Conservation (phyloP, 2,797 vertebrate species). For the Clamator glandarius region DNA sequence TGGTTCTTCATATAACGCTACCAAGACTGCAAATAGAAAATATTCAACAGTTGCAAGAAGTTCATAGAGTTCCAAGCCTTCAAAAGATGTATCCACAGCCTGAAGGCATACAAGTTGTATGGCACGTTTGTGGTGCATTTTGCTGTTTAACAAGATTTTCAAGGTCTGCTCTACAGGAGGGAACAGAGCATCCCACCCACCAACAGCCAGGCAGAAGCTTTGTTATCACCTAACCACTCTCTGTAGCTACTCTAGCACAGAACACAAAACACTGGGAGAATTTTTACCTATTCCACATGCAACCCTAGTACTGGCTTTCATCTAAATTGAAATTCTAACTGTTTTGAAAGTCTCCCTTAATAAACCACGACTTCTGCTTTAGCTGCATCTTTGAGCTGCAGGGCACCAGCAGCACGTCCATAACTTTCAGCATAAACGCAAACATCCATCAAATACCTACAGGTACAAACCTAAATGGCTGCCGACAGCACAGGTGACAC, state of each 20-base stretch:
- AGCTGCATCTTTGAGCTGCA: neutral
- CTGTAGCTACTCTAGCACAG: neutral
- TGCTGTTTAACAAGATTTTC: neutral
- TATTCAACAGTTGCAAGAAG: conserved; percentile 17
- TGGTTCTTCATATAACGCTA: conserved; percentile 92
- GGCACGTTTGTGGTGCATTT: neutral
- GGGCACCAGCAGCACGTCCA: neutral
- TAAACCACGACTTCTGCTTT: neutral
- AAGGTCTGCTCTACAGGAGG: neutral
- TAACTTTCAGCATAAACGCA: neutral
- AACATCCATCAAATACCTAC: accelerated
- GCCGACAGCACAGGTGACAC: neutral
- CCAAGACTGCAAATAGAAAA: conserved; percentile 86
- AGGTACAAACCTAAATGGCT: neutral
- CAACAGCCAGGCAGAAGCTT: neutral
- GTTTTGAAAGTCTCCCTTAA: neutral
- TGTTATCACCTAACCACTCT: neutral
- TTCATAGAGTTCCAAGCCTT: neutral
- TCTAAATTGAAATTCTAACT: neutral
- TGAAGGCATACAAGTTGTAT: neutral
- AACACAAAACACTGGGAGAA: neutral
- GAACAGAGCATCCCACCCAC: neutral
- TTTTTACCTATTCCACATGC: neutral
- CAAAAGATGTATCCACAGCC: neutral
- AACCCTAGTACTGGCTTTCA: neutral